Percentiles rank a stretch among this genome's conserved stretches.
Conservation (phyloP, 2,797 vertebrate genomes). For the Hippoglossus hippoglossus region DNA sequence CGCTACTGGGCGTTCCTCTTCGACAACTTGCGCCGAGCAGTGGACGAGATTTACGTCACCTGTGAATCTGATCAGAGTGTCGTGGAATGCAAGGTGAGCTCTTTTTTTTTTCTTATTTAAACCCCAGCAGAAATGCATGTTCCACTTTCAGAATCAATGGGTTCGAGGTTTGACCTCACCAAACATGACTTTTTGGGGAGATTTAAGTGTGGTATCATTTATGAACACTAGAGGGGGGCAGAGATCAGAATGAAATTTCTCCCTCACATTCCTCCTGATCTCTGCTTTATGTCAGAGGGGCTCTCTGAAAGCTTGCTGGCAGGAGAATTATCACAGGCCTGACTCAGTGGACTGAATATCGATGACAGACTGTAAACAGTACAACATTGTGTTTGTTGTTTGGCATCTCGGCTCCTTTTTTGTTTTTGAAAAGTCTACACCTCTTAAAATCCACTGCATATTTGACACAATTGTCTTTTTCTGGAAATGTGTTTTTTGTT, state of each 20-base stretch:
- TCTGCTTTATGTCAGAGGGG: conserved; percentile 81
- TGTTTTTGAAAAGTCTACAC: neutral
- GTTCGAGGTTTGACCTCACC: neutral
- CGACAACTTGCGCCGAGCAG: conserved; percentile 95
- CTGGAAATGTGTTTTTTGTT: conserved; percentile 8
- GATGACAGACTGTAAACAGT: conserved; percentile 78
- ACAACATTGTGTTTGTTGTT: conserved; percentile 20
- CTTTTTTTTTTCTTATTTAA: neutral
- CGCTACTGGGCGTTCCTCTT: conserved; percentile 99
- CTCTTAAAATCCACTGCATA: neutral
- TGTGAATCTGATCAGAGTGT: conserved; percentile 99
- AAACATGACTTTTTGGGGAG: neutral
- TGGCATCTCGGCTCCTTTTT: conserved; percentile 6
- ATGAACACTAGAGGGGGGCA: conserved; percentile 85
- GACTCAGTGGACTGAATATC: conserved; percentile 75
- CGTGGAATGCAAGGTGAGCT: conserved; percentile 96
- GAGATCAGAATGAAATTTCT: conserved; percentile 46
- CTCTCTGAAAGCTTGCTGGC: conserved; percentile 69
- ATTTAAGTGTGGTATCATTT: conserved; percentile 2
- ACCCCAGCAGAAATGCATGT: neutral
- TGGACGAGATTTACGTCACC: conserved; percentile 98
- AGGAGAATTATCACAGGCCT: conserved; percentile 81
- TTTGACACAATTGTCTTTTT: neutral
- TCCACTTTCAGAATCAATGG: neutral
- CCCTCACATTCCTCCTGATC: conserved; percentile 73